These are phyloP conservation scores for Tragelaphus imberbis DNA, from an alignment of 2,113 vertebrate genomes.

Conservation along the genomic window DNA sequence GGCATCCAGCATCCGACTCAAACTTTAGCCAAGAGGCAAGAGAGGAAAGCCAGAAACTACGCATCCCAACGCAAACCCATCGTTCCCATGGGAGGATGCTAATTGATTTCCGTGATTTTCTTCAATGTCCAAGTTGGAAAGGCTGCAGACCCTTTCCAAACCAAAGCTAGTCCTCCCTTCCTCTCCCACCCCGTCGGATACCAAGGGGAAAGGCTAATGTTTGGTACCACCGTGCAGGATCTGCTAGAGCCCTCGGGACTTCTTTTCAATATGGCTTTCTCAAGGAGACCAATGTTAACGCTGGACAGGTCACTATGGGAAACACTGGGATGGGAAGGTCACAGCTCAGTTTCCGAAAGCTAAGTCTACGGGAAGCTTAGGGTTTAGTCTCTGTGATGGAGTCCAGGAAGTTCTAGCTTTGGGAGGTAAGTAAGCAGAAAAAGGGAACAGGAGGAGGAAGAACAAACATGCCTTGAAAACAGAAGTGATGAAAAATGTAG, in stretches of 20 bases:
- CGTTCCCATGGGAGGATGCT: not conserved
- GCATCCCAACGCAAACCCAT: not conserved
- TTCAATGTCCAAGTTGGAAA: not conserved
- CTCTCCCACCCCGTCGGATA: not conserved
- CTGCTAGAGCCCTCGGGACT: not conserved
- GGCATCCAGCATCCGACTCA: slow-evolving; percentile 32
- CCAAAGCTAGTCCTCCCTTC: not conserved
- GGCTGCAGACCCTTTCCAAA: not conserved
- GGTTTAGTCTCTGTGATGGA: not conserved
- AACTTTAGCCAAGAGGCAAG: not conserved
- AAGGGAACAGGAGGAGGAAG: not conserved
- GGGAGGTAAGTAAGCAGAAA: not conserved
- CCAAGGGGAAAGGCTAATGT: not conserved
- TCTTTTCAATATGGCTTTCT: slow-evolving; percentile 35
- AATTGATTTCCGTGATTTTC: slow-evolving; percentile 14
- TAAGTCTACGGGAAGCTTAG: not conserved
- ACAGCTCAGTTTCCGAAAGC: slow-evolving; percentile 36
- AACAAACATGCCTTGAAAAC: not conserved
- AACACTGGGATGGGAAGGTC: not conserved
- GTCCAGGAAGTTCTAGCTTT: not conserved
- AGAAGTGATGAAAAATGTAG: not conserved
- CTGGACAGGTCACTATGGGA: not conserved
- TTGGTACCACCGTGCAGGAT: not conserved
- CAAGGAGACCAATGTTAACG: not conserved
- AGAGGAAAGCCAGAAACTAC: slow-evolving; percentile 21